Evolutionary conservation across 1,140 invertebrate species (phyloP).

Genomic region (Liolophura sinensis): DNA sequence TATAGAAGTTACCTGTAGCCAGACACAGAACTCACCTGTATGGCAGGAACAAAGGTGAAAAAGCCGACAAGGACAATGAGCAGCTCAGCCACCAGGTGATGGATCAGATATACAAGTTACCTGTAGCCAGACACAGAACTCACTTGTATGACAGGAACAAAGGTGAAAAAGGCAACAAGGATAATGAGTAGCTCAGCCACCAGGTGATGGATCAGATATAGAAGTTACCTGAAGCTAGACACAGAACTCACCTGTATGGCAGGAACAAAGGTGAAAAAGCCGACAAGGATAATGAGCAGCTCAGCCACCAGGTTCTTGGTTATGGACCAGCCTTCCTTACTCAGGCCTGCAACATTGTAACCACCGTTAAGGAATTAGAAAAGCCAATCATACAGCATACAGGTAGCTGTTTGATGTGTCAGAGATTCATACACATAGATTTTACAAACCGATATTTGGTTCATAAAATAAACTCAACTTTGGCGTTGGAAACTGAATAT

Average conservation of each 20-base stretch:
- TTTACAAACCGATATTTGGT: too few relatives aligned
- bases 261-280: slow-evolving; percentile 76
- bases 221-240: not conserved
- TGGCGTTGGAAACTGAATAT: too few relatives aligned
- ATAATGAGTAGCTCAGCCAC: slow-evolving; percentile 90
- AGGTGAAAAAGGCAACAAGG: slow-evolving; percentile 74
- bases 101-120: slow-evolving; percentile 68
- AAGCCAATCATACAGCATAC: too few relatives aligned
- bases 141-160: slow-evolving; percentile 88
- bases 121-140: not conserved
- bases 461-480: too few relatives aligned
- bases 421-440: too few relatives aligned
- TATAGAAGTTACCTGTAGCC: not conserved
- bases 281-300: slow-evolving; percentile 89
- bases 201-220: slow-evolving; percentile 88
- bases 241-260: slow-evolving; percentile 73
- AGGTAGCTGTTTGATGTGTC: too few relatives aligned
- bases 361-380: too few relatives aligned
- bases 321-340: slow-evolving; percentile 94
- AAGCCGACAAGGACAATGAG: slow-evolving; percentile 84
- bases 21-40: slow-evolving; percentile 66
- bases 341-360: slow-evolving; percentile 63
- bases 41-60: slow-evolving; percentile 77
- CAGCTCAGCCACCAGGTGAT: slow-evolving; percentile 88
- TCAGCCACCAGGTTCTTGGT: slow-evolving; percentile 93